Evolutionary conservation across 1,140 invertebrate species (phyloP), one percentile per base, ranked within the genome.

Genomic region (Drosophila arawakana): DNA sequence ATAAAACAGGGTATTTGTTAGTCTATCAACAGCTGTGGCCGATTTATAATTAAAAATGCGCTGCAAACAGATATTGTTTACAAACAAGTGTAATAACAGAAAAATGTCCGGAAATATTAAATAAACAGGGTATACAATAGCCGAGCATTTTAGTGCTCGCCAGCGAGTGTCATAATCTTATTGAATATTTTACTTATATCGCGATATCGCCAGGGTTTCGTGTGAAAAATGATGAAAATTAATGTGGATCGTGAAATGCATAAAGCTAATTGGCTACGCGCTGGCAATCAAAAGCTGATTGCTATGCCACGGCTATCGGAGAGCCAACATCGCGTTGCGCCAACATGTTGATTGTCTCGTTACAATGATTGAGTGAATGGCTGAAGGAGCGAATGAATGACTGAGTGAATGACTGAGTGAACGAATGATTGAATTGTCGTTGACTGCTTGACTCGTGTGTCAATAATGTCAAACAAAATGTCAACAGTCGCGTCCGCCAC

Each of bases 401-500:
- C 47, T 43, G 55, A 30, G 73, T 73, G 83, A 86, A 83, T 86
- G 39, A 10, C 2, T 10, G 9, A 41, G 3, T 59, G 52, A 39
- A 7, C 57, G 50, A 52, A 44, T 39, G 41, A 37, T 41, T 54
- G 55, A 25, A 11, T 61, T 54, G 41, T 30, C 49, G 43, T 76
- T 79, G 83, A 47, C 49, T 44, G 55, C 43, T 79, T 79, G 83
- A 86, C 83, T 86, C 76, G 83, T 88, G 83, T 86, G 83, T 86
- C 84, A 86, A 86, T 88, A 86, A 73, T 85, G 83, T 82, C 84
- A 83, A 86, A 83, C 84, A 78, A 66, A 80, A 83, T 86, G 83
- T 86, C 83, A 86, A 86, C 76, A 86, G 79, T 69, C 83, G 46
- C 69, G 70, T 76, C 61, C 79, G 83, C 76, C 82, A 86, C 82